Evolutionary conservation across 2,888 invertebrate species (phyloP), one percentile per base, ranked within the genome.

Genomic region (Scaptomyza tumidula): DNA sequence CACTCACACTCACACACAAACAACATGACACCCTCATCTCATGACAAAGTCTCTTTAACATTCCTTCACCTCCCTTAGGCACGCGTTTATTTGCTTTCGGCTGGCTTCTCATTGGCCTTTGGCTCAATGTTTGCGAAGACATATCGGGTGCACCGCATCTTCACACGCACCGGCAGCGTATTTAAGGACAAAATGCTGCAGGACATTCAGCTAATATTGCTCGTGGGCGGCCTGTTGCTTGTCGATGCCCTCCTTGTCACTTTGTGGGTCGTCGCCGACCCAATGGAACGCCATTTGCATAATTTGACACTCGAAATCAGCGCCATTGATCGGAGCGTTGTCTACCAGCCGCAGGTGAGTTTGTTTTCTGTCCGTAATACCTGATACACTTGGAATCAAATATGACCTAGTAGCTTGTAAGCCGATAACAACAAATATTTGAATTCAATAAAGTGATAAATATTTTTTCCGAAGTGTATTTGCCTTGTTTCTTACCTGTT

Each of bases 51-150:
- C n/a, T 29, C 13, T 45, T 37, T 33, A 44, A 9, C 19, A 24
- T 7, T 6, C 46, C 27, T 6, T 46, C 27, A 16, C 7, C 14
- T 10, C 39, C 3, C 11, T 19, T 72, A 98, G 98, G 95, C 96
- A 50, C 94, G 97, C 88, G 97, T 97, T 16, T 98, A 97, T 93
- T 93, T 98, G 55, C 93, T 98, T 53, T 97, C 97, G 2, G 96
- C 97, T 49, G 98, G 98, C 31, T 98, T 98, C 92, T 97, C 98
- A 0, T 92, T 98, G 79, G 96, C 98, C 1, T 98, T 98, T 89
- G 98, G 98, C 37, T 97, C 98, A 19, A 98, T 98, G 96, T 98
- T 98, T 91, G 97, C 97, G 3, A 98, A 98, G 93, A 98, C 98
- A 0, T 98, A 98, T 92, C 93, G 98, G 55, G 97, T 98, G 13